Conservation (phyloP, 1,140 invertebrate genomes). For the Drosophila biarmipes region DNA sequence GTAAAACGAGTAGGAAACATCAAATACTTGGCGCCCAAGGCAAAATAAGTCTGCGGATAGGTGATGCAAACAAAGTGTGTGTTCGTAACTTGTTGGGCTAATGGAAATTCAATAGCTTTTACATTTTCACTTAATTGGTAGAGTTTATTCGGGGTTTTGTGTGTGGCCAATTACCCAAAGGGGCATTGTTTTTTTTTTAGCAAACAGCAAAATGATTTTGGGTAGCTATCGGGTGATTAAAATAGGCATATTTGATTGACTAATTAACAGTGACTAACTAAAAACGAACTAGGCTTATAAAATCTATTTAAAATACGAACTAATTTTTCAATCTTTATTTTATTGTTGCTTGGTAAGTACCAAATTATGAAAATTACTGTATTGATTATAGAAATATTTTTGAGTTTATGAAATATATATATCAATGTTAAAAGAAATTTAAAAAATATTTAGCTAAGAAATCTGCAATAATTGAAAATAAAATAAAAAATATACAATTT, state of each 20-base stretch:
- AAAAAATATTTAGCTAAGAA: too few relatives aligned
- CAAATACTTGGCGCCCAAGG: not conserved
- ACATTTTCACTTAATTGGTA: constrained; percentile 13
- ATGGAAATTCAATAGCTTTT: constrained; percentile 28
- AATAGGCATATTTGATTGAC: too few relatives aligned
- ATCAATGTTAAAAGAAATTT: too few relatives aligned
- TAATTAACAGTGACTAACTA: too few relatives aligned
- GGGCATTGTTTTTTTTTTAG: not conserved
- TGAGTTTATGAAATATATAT: too few relatives aligned
- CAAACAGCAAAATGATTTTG: not conserved
- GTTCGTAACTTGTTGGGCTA: constrained; percentile 10
- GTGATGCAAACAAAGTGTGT: not conserved
- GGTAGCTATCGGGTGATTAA: constrained; percentile 6
- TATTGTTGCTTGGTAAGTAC: not conserved
- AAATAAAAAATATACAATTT: too few relatives aligned
- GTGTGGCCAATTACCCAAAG: constrained; percentile 13
- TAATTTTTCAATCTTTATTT: too few relatives aligned
- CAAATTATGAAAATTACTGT: not conserved
- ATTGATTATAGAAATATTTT: too few relatives aligned
- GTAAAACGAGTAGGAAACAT: constrained; percentile 12
- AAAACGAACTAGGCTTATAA: too few relatives aligned
- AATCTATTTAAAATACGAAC: too few relatives aligned
- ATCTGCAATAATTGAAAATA: too few relatives aligned
- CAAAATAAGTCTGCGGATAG: not conserved
- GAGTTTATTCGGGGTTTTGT: constrained; percentile 1